Base-by-base conservation (phyloP, 2,113 vertebrate species). In the Origma solitaria region DNA sequence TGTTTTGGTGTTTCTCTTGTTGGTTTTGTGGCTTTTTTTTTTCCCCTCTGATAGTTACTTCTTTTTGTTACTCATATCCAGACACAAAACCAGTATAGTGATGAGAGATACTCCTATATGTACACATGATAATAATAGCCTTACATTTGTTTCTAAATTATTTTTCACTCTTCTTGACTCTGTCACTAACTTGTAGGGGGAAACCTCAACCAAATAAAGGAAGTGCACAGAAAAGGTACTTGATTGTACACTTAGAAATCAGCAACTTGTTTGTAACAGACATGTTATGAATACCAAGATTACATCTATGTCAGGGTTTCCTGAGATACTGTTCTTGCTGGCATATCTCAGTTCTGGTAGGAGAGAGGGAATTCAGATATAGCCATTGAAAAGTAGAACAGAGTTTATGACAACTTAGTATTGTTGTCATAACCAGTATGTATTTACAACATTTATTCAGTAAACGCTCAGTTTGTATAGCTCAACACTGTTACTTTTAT, bases 1-100 rank as follows among this genome's bases (percentile, higher is more conserved):
- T 1, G 2, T 12, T 75, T 50, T 5, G 1, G 1, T 11, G 50
- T 22, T 12, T 60, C 23, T 3, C 9, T n/a, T 49, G 4, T n/a
- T 24, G 27, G 6, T 7, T 23, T 49, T 53, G 51, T 53, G 16
- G 4, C 13, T 0, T 23, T 18, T 40, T 19, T 44, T 35, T n/a
- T 28, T 45, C 3, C 24, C 4, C 24, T 56, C 17, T 70, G 37
- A 17, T 27, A 47, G 3, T 19, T 28, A 30, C 1, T 81, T 56
- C 3, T 3, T 80, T 83, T 38, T 71, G 5, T 71, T 72, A 37
- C 9, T 76, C 1, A 1, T 69, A 60, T 75, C 21, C 23, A 70
- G 42, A 54, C 12, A 27, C 7, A 35, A 69, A 65, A 35, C 1
- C 9, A 56, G 13, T 15, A 16, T 44, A 33, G 19, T 24, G n/a